Evolutionary conservation across 2,113 vertebrate species (phyloP).

Genomic region (Anser brachyrhynchus): DNA sequence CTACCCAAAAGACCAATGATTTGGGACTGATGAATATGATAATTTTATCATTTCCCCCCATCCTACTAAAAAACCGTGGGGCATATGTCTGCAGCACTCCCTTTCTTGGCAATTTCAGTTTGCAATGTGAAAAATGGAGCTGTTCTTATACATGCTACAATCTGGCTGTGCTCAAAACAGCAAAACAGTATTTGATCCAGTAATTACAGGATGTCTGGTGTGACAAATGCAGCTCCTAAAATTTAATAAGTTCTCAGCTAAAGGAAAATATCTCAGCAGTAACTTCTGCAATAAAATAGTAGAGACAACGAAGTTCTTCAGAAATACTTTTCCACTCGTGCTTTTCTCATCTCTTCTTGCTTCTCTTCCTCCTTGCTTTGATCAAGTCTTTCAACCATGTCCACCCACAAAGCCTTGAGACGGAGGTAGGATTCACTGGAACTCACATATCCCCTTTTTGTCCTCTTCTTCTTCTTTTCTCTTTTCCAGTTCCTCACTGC

Average conservation of each 20-base stretch:
- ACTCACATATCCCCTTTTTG: background rate
- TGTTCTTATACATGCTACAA: background rate
- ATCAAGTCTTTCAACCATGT: background rate
- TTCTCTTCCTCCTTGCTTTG: background rate
- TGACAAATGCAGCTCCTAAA: background rate
- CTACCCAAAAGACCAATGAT: background rate
- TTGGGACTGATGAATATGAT: background rate
- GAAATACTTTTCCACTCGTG: background rate
- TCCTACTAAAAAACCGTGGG: background rate
- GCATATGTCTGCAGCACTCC: slow-evolving; percentile 6
- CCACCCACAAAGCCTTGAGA: background rate
- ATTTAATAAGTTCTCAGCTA: background rate
- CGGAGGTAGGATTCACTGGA: background rate
- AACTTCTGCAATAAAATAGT: background rate
- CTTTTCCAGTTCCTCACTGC: background rate
- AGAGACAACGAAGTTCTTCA: background rate
- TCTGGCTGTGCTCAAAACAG: slow-evolving; percentile 37
- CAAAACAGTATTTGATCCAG: background rate
- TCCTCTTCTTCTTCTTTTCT: background rate
- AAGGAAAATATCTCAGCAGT: background rate
- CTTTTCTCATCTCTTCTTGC: background rate
- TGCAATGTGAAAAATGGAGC: background rate
- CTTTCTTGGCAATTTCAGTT: background rate
- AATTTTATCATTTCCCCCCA: background rate
- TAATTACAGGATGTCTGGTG: slow-evolving; percentile 41